A percentile compares a stretch with the other conserved stretches of the same genome.
Evolutionary conservation across 2,113 vertebrate species (phyloP).

Genomic region (Tetraodon nigroviridis): DNA sequence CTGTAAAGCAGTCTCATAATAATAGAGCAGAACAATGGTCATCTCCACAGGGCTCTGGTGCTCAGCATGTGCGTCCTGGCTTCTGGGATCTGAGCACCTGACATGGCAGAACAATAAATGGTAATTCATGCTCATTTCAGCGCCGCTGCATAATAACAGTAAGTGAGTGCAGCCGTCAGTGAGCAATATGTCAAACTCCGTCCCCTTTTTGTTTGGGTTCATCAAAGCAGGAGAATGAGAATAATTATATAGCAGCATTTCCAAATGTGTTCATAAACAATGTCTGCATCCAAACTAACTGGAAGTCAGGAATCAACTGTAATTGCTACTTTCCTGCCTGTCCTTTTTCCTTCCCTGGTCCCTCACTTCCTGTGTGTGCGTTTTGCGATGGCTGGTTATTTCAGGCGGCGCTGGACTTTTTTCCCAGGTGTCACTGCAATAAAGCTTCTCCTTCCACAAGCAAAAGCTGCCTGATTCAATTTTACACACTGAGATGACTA

Average conservation of each 20-base stretch:
- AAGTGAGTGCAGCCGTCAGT: conserved; percentile 23
- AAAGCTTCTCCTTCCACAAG: conserved; percentile 34
- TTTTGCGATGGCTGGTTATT: conserved; percentile 37
- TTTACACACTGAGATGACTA: conserved; percentile 24
- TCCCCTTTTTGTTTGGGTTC: conserved; percentile 45
- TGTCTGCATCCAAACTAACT: conserved; percentile 46
- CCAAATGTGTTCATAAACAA: conserved; percentile 55
- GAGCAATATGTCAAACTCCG: conserved; percentile 32
- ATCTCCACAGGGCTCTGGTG: too few species aligned
- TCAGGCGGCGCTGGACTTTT: conserved; percentile 23
- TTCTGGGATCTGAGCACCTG: conserved; percentile 4
- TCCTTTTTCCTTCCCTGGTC: conserved; percentile 8
- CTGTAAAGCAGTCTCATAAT: too few species aligned
- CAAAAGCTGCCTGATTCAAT: conserved; percentile 32
- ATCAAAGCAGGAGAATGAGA: conserved; percentile 40
- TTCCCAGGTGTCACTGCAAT: conserved; percentile 41
- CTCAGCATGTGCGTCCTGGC: too few species aligned
- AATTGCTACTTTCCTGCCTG: conserved; percentile 15
- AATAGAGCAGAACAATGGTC: too few species aligned
- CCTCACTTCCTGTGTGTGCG: conserved; percentile 9
- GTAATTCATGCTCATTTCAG: conserved; percentile 39
- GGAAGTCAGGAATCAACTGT: conserved; percentile 30
- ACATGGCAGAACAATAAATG: conserved; percentile 14
- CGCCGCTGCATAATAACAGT: conserved; percentile 25
- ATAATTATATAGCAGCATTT: conserved; percentile 55